phyloP scores from a whole-genome alignment of 2,888 invertebrate genomes.

The Aspidiotus destructor region DNA sequence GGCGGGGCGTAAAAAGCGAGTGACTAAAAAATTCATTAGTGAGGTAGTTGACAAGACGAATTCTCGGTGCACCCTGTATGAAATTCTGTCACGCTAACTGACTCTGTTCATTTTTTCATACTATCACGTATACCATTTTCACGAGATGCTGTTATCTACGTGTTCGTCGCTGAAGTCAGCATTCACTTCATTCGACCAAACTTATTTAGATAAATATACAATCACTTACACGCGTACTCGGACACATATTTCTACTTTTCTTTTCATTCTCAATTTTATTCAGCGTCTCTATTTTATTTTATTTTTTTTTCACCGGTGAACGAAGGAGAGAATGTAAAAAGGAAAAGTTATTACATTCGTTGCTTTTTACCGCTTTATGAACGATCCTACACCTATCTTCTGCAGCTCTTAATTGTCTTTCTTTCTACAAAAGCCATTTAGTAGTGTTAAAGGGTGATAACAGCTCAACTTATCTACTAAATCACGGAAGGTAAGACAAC shows the following conservation, averaged over 20 bases:
- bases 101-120: too few species aligned
- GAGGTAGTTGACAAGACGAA: too few species aligned
- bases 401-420: constrained; percentile 20
- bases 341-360: constrained; percentile 17
- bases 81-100: too few species aligned
- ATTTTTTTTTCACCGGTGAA: background rate
- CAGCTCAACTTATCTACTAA: constrained; percentile 25
- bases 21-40: too few species aligned
- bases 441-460: constrained; percentile 26
- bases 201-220: constrained; percentile 1
- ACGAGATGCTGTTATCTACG: too few species aligned
- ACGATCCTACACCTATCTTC: constrained; percentile 8
- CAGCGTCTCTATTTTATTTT: background rate
- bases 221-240: background rate
- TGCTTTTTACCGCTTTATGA: constrained; percentile 25
- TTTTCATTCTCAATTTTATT: background rate
- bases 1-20: too few species aligned
- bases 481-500: constrained; percentile 27
- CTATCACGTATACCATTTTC: too few species aligned
- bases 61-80: too few species aligned
- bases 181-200: background rate
- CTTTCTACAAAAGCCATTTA: constrained; percentile 21
- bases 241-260: background rate
- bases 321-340: background rate
- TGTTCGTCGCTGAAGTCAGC: too few species aligned